A percentile compares a stretch with the other conserved stretches of the same genome.
Evolutionary conservation across 2,113 vertebrate species (phyloP).

Genomic region (Actenoides lindsayi): DNA sequence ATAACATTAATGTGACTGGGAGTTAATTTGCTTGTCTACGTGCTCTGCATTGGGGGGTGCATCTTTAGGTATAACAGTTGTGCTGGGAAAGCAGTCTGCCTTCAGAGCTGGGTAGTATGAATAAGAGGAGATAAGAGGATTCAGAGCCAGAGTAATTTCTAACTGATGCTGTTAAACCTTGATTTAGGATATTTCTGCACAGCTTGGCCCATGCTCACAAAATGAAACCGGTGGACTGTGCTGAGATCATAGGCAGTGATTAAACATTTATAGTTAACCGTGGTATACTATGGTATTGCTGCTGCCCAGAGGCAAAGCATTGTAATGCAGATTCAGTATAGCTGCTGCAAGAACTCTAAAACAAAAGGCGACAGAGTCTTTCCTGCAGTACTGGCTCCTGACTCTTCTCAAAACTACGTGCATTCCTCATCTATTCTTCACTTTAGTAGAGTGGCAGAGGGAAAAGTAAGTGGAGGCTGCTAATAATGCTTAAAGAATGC

Average conservation of each 20-base stretch:
- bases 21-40: slow-evolving; percentile 58
- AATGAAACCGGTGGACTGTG: slow-evolving; percentile 43
- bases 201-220: slow-evolving; percentile 20
- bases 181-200: slow-evolving; percentile 33
- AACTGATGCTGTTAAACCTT: slow-evolving; percentile 57
- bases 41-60: slow-evolving; percentile 43
- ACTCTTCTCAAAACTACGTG: neutral
- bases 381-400: neutral
- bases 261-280: slow-evolving; percentile 31
- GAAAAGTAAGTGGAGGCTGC: neutral
- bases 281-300: slow-evolving; percentile 39
- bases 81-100: neutral
- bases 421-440: neutral
- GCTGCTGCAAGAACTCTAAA: slow-evolving; percentile 34
- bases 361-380: neutral
- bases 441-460: neutral
- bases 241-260: slow-evolving; percentile 51
- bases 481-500: slow-evolving; percentile 22
- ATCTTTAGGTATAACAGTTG: neutral
- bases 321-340: slow-evolving; percentile 56
- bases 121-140: slow-evolving; percentile 51
- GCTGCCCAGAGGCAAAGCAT: slow-evolving; percentile 48
- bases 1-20: slow-evolving; percentile 15
- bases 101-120: slow-evolving; percentile 24
- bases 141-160: slow-evolving; percentile 42